Evolutionary conservation across 2,113 vertebrate genomes (phyloP).

Genomic region (Myrmecophaga tridactyla): DNA sequence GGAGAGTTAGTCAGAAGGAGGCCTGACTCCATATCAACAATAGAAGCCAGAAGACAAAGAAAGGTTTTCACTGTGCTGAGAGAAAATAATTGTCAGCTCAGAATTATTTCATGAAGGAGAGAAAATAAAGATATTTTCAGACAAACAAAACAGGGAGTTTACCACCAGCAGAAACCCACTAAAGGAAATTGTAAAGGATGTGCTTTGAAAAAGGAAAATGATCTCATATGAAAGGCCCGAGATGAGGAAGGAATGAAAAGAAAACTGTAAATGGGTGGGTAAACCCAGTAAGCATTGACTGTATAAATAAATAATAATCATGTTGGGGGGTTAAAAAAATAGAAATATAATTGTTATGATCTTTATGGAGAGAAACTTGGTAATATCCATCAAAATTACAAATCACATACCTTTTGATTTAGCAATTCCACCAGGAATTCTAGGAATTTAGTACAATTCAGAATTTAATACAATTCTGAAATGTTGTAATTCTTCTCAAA

Average conservation of each 20-base stretch:
- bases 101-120: neutral
- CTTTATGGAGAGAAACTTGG: neutral
- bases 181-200: neutral
- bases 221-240: neutral
- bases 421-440: neutral
- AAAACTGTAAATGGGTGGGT: neutral
- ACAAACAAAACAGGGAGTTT: neutral
- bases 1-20: neutral
- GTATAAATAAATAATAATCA: neutral
- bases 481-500: neutral
- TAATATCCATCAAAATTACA: slow-evolving; percentile 1
- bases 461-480: neutral
- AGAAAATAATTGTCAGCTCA: neutral
- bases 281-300: neutral
- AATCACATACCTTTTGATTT: neutral
- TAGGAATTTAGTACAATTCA: too few relatives aligned
- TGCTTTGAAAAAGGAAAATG: neutral
- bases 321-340: too few relatives aligned
- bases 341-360: neutral
- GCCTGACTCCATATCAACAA: neutral
- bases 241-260: neutral
- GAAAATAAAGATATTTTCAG: neutral
- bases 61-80: neutral
- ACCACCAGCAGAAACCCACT: neutral
- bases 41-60: neutral